Base-by-base conservation (phyloP, 1,140 invertebrate species). In the Philopotamus ludificatus region DNA sequence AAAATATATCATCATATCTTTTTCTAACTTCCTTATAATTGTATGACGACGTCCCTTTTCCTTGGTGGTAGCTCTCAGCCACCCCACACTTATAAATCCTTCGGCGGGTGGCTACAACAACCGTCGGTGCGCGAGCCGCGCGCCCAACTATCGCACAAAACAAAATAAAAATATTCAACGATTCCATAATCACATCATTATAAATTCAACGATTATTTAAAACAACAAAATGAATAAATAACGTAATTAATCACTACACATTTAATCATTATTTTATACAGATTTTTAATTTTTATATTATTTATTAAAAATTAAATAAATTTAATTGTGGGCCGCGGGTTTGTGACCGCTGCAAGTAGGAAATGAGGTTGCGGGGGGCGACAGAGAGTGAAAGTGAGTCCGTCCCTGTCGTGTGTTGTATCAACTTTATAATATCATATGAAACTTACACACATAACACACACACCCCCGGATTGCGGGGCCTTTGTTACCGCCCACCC, bases 391-490 rank as follows among this genome's bases (percentile, higher is more conserved):
- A 54, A 60, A 60, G 57, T 60, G 57, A 60, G 57, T 60, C 64
- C 47, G 55, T 70, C 68, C 62, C 61, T 45, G 44, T 70, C 68
- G 60, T 67, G 68, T 65, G 68, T 70, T 70, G 68, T 70, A 70
- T 70, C 68, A 70, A 67, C 54, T 70, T 70, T 70, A 70, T 70
- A 70, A 70, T 70, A 70, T 70, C 44, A 67, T 65, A 62, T 65
- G 68, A 70, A 63, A 65, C 42, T 28, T 58, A 61, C 61, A 66
- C 58, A 70, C 61, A 66, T 67, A 66, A 69, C 53, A 26, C 22
- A 20, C 53, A 50, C 63, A 53, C 61, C 67, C 60, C 41, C 45
- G 1, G 28, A 3, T 10, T 42, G 26, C 28, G 34, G 65, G 49
- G 61, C 54, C 65, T 67, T 70, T 63, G n/a, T 16, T 60, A 16